phyloP scores from a whole-genome alignment of 2,888 invertebrate genomes.

The Drosophila emarginata region DNA sequence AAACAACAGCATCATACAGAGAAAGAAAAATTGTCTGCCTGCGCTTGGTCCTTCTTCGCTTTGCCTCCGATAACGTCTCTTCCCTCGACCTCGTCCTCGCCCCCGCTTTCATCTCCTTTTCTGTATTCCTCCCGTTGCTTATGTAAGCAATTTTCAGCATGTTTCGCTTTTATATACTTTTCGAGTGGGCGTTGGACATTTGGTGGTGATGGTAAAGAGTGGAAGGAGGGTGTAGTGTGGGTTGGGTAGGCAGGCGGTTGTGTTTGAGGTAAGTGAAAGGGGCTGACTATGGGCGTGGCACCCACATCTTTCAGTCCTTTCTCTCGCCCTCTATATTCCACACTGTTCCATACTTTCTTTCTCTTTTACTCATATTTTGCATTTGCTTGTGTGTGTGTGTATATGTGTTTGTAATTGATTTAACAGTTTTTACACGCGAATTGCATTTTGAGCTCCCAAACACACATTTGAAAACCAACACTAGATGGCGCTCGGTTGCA shows the following conservation, averaged over 20 bases:
- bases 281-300: slow-evolving; percentile 7
- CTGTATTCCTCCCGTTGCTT: slow-evolving; percentile 41
- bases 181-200: slow-evolving; percentile 41
- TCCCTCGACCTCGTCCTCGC: background rate
- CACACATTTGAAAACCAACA: slow-evolving; percentile 38
- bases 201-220: background rate
- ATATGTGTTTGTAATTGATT: slow-evolving; percentile 41
- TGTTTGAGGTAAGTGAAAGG: background rate
- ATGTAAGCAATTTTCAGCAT: slow-evolving; percentile 74
- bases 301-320: slow-evolving; percentile 10
- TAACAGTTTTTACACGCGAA: slow-evolving; percentile 22
- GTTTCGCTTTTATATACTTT: slow-evolving; percentile 72
- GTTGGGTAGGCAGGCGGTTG: background rate
- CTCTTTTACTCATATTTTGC: slow-evolving; percentile 11
- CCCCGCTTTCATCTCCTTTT: slow-evolving; percentile 34
- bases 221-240: background rate
- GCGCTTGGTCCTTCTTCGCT: background rate
- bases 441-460: slow-evolving; percentile 4
- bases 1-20: slow-evolving; percentile 26
- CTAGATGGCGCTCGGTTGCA: slow-evolving; percentile 48
- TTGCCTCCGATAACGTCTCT: background rate
- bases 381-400: slow-evolving; percentile 11
- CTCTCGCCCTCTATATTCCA: slow-evolving; percentile 14
- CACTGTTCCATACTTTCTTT: slow-evolving; percentile 6
- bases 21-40: slow-evolving; percentile 30